These are phyloP conservation scores for Acanthosepion esculentum DNA, from an alignment of 2,888 invertebrate genomes.

Conservation along the genomic window DNA sequence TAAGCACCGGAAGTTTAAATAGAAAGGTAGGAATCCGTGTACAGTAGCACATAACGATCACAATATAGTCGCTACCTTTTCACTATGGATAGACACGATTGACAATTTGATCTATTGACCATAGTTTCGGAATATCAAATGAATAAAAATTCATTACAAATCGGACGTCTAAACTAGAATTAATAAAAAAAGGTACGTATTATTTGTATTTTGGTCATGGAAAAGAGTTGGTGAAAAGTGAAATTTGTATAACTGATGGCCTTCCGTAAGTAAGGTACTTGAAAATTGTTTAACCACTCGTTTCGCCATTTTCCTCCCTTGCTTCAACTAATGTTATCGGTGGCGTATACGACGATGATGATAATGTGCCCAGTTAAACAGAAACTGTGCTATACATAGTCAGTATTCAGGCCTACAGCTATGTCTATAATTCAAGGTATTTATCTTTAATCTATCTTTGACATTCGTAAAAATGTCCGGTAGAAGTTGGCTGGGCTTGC, in stretches of 20 bases:
- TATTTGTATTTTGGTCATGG: background rate
- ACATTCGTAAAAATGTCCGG: background rate
- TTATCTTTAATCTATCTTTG: constrained; percentile 39
- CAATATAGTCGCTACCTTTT: background rate
- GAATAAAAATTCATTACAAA: background rate
- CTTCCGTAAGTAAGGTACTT: constrained; percentile 35
- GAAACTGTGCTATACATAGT: constrained; percentile 35
- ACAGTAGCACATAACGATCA: background rate
- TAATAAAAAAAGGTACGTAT: background rate
- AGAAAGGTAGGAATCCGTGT: background rate
- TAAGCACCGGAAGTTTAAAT: constrained; percentile 9
- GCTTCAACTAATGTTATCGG: constrained; percentile 25
- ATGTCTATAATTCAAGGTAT: constrained; percentile 44
- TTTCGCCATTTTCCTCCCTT: constrained; percentile 35
- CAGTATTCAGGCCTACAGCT: background rate
- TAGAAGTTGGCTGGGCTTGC: background rate
- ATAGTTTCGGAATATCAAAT: background rate
- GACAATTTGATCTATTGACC: background rate
- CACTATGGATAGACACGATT: background rate
- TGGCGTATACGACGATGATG: background rate
- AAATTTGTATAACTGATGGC: background rate
- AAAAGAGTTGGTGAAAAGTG: background rate
- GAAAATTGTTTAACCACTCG: constrained; percentile 35
- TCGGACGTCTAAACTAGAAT: background rate
- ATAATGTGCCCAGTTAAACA: constrained; percentile 22